Evolutionary conservation across 1,140 invertebrate species (phyloP).

Genomic region (Calephelis virginiensis): DNA sequence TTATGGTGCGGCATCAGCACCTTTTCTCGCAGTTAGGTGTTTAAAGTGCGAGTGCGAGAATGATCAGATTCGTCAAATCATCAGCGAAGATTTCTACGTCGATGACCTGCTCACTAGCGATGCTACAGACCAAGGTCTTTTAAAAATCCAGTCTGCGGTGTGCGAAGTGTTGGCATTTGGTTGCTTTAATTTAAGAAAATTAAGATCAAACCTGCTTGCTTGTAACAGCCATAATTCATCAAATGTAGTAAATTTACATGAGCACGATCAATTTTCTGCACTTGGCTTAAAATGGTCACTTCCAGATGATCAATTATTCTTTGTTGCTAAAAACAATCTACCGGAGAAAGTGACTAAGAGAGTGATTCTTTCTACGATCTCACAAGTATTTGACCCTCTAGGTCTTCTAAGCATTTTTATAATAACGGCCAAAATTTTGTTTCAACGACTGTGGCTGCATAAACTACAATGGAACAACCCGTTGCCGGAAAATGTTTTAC

Average conservation of each 20-base stretch:
- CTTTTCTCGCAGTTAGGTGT: slow-evolving; percentile 22
- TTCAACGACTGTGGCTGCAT: slow-evolving; percentile 19
- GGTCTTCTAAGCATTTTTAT: slow-evolving; percentile 14
- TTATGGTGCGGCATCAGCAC: slow-evolving; percentile 26
- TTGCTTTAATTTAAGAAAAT: slow-evolving; percentile 24
- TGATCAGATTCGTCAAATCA: slow-evolving; percentile 12
- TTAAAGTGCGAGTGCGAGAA: slow-evolving; percentile 14
- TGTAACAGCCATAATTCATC: slow-evolving; percentile 16
- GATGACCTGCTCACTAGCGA: slow-evolving; percentile 23
- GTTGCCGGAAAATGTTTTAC: slow-evolving; percentile 15
- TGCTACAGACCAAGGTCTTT: slow-evolving; percentile 1
- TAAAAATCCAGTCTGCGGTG: slow-evolving; percentile 16
- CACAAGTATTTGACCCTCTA: slow-evolving; percentile 23
- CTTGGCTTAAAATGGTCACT: slow-evolving; percentile 20
- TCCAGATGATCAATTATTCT: slow-evolving; percentile 17
- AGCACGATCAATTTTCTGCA: slow-evolving; percentile 10
- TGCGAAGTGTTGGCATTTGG: slow-evolving; percentile 9
- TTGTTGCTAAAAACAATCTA: neutral
- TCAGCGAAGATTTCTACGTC: slow-evolving; percentile 23
- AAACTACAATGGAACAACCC: slow-evolving; percentile 20
- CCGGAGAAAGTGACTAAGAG: slow-evolving; percentile 16
- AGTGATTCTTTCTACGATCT: slow-evolving; percentile 17
- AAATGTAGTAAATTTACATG: slow-evolving; percentile 16
- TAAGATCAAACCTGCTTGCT: slow-evolving; percentile 19
- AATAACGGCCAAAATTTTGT: slow-evolving; percentile 19